Conservation (phyloP, 2,797 vertebrate genomes). For the Acestrorhynchus altus region DNA sequence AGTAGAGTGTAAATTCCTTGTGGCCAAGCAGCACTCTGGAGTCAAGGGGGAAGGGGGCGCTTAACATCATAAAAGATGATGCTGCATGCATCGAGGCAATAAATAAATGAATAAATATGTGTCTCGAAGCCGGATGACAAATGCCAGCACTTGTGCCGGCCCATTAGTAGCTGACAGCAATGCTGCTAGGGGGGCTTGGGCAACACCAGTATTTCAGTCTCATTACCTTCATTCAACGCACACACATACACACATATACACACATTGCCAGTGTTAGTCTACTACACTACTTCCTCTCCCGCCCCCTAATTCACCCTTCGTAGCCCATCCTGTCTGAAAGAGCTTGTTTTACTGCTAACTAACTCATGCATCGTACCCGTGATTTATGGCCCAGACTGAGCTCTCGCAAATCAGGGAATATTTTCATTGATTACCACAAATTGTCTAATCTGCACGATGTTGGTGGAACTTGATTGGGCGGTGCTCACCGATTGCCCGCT, state of each 20-base stretch:
- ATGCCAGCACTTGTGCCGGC: conserved; percentile 73
- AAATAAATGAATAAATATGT: conserved; percentile 83
- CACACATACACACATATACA: conserved; percentile 20
- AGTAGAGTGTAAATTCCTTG: conserved; percentile 18
- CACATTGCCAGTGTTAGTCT: conserved; percentile 60
- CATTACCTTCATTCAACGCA: conserved; percentile 74
- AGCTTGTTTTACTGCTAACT: conserved; percentile 96
- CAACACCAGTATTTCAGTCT: conserved; percentile 85
- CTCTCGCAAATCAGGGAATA: conserved; percentile 83
- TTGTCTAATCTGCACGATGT: conserved; percentile 98
- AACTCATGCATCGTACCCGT: conserved; percentile 89
- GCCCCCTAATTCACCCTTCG: conserved; percentile 95
- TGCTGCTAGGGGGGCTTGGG: conserved; percentile 73
- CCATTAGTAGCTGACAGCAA: conserved; percentile 85
- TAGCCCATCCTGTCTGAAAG: conserved; percentile 88
- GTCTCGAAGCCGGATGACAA: conserved; percentile 78
- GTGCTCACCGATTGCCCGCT: conserved; percentile 96
- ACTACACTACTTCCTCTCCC: conserved; percentile 81
- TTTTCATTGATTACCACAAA: conserved; percentile 98
- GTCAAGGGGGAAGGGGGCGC: conserved; percentile 56
- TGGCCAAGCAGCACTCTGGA: conserved; percentile 19
- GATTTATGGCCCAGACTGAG: conserved; percentile 93
- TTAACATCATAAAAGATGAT: conserved; percentile 81
- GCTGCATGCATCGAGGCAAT: conserved; percentile 78
- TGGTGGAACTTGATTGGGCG: conserved; percentile 96